phyloP scores from a whole-genome alignment of 1,140 invertebrate species.

The Bombus superbus region DNA sequence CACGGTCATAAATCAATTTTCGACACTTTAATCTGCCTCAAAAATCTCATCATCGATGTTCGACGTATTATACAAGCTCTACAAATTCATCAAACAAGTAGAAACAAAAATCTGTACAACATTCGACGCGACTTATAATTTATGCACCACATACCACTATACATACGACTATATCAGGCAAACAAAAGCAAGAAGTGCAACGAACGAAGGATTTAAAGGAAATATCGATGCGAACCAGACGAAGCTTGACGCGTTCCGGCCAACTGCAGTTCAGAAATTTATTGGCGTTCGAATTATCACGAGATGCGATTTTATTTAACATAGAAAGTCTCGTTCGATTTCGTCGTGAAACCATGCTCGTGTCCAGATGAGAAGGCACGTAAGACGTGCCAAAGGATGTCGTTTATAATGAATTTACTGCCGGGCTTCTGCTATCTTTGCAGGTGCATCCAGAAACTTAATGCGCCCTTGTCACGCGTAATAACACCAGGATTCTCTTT shows the following conservation, averaged over 20 bases:
- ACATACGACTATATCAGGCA: not conserved
- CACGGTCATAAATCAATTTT: not conserved
- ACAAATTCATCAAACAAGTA: not conserved
- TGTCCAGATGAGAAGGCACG: conserved; percentile 21
- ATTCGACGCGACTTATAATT: not conserved
- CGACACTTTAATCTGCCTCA: not conserved
- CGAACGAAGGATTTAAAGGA: no score
- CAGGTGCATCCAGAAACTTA: conserved; percentile 52
- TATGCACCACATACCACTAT: not conserved
- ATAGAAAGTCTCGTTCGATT: conserved; percentile 21
- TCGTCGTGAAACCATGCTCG: conserved; percentile 1
- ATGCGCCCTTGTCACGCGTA: conserved; percentile 53
- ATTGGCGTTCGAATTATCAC: not conserved
- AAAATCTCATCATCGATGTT: not conserved
- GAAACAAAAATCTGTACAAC: not conserved
- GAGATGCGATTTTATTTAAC: conserved; percentile 3
- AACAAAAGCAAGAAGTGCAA: no score
- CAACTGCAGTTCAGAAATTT: not conserved
- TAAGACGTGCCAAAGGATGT: conserved; percentile 13
- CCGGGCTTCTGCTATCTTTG: conserved; percentile 9
- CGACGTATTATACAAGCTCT: not conserved
- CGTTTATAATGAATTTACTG: conserved; percentile 36
- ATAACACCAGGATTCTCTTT: not conserved
- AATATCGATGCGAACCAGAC: not conserved
- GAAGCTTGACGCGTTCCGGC: not conserved